Conservation (phyloP, 2,113 vertebrate genomes). For the Nannobrachium achirus region DNA sequence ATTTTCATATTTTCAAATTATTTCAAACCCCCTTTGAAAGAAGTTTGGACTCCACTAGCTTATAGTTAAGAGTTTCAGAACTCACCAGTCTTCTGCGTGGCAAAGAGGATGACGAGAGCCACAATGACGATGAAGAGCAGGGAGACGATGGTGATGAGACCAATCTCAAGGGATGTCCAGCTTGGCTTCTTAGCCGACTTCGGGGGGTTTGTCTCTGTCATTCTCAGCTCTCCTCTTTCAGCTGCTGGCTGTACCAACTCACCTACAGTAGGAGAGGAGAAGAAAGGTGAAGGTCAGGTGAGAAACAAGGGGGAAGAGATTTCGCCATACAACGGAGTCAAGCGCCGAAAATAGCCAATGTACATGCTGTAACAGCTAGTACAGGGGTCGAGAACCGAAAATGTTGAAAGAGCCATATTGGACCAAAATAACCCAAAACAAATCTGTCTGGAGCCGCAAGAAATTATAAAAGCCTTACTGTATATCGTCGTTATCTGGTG, state of each 20-base stretch:
- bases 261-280: constrained; percentile 66
- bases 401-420: too few species aligned
- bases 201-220: constrained; percentile 89
- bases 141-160: constrained; percentile 84
- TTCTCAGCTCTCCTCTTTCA: constrained; percentile 90
- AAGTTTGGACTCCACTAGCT: too few species aligned
- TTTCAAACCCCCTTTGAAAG: too few species aligned
- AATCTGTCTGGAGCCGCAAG: too few species aligned
- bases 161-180: constrained; percentile 89
- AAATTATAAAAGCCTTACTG: too few species aligned
- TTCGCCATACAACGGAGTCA: too few species aligned
- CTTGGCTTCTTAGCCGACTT: constrained; percentile 85
- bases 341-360: too few species aligned
- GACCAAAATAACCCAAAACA: too few species aligned
- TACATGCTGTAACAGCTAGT: too few species aligned
- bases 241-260: constrained; percentile 86
- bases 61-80: constrained; percentile 7
- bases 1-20: too few species aligned
- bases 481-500: too few species aligned
- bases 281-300: neutral
- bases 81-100: constrained; percentile 84
- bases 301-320: neutral
- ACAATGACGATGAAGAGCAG: constrained; percentile 86
- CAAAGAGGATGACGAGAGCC: constrained; percentile 88
- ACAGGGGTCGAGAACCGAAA: too few species aligned